Evolutionary conservation across 2,113 vertebrate species (phyloP).

Genomic region (Lampris incognitus): DNA sequence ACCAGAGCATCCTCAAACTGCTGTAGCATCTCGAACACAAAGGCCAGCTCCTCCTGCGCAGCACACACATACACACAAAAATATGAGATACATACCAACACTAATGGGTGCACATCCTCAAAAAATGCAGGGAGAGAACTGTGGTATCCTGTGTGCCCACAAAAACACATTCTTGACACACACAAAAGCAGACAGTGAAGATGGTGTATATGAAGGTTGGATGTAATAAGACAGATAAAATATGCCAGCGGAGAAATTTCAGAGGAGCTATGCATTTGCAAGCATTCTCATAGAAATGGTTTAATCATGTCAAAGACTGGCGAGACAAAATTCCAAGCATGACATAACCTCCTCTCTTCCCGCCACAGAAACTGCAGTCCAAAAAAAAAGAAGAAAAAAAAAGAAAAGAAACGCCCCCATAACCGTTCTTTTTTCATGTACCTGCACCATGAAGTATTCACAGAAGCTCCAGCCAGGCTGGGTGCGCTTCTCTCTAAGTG

Average conservation of each 20-base stretch:
- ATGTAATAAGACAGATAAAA: too few relatives aligned
- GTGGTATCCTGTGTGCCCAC: too few relatives aligned
- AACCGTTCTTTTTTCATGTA: slow-evolving; percentile 40
- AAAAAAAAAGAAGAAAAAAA: too few relatives aligned
- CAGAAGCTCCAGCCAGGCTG: slow-evolving; percentile 99
- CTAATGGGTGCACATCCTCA: not conserved
- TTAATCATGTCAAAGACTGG: too few relatives aligned
- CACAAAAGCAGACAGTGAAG: not conserved
- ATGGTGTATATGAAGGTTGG: too few relatives aligned
- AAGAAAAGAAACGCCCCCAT: not conserved
- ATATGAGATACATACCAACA: not conserved
- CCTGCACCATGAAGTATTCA: slow-evolving; percentile 99
- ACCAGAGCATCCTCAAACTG: slow-evolving; percentile 97
- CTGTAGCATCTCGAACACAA: slow-evolving; percentile 99
- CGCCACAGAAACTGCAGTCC: not conserved
- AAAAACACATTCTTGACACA: not conserved
- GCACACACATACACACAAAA: slow-evolving; percentile 28
- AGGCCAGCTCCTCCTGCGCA: slow-evolving; percentile 94
- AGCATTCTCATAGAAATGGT: too few relatives aligned
- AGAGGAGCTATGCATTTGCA: too few relatives aligned
- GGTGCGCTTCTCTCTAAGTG: slow-evolving; percentile 94
- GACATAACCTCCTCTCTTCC: not conserved
- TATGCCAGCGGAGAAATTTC: too few relatives aligned
- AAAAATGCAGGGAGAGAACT: too few relatives aligned
- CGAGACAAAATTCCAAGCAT: not conserved